phyloP scores from a whole-genome alignment of 2,888 invertebrate genomes.

The Ochlodes sylvanus region DNA sequence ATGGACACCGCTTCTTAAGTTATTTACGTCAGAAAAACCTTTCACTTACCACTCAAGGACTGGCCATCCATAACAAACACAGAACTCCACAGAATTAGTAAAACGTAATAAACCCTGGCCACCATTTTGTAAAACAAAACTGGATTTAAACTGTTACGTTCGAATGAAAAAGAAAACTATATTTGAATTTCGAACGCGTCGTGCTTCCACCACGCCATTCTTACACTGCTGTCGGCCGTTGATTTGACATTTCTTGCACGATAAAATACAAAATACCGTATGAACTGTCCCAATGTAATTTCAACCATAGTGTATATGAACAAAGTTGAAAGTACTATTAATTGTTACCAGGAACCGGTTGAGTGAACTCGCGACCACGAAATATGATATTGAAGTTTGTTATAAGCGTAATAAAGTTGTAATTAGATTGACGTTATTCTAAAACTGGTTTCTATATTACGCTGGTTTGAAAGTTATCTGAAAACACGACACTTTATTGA shows the following conservation, averaged over 20 bases:
- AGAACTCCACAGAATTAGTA: constrained; percentile 52
- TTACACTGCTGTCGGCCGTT: constrained; percentile 48
- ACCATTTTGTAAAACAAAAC: constrained; percentile 55
- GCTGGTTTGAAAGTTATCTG: constrained; percentile 45
- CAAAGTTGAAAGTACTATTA: constrained; percentile 39
- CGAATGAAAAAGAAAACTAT: constrained; percentile 40
- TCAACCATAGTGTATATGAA: background rate
- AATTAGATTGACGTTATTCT: constrained; percentile 35
- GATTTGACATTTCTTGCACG: constrained; percentile 59
- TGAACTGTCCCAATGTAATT: constrained; percentile 40
- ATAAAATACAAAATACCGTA: constrained; percentile 42
- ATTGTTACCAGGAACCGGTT: constrained; percentile 46
- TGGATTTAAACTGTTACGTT: constrained; percentile 11
- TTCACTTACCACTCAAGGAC: constrained; percentile 80
- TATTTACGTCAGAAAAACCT: constrained; percentile 56
- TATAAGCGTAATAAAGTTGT: constrained; percentile 4
- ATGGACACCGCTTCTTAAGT: constrained; percentile 8
- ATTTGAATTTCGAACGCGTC: constrained; percentile 55
- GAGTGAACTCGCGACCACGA: constrained; percentile 43
- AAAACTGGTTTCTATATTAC: constrained; percentile 45
- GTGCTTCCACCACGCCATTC: constrained; percentile 56
- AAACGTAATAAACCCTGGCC: constrained; percentile 56
- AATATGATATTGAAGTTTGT: constrained; percentile 31
- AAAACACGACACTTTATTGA: background rate
- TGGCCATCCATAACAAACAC: constrained; percentile 66